phyloP scores from a whole-genome alignment of 92 coral and sea anemone genomes.

The Nematostella vectensis region DNA sequence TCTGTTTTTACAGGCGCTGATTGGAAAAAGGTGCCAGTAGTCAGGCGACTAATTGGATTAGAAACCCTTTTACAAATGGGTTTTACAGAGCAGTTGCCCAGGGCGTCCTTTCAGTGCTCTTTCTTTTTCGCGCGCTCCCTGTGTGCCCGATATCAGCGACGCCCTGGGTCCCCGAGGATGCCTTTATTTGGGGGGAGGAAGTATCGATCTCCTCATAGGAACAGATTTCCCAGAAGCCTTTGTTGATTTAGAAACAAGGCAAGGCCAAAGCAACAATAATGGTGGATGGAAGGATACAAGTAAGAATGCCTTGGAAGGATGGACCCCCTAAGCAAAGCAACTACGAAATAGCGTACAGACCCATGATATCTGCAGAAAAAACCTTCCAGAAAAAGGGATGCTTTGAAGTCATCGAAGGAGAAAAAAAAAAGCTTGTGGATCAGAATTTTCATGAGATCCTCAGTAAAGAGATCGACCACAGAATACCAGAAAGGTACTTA shows the following conservation, averaged over 20 bases:
- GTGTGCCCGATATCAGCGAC: too few relatives aligned
- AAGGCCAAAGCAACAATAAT: constrained; percentile 28
- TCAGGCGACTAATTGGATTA: too few relatives aligned
- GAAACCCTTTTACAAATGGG: too few relatives aligned
- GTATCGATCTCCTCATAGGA: constrained; percentile 48
- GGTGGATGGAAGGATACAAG: constrained; percentile 46
- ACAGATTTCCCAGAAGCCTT: constrained; percentile 49
- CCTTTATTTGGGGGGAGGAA: constrained; percentile 43
- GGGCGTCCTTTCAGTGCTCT: too few relatives aligned
- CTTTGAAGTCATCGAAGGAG: constrained; percentile 11
- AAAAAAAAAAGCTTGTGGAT: constrained; percentile 17
- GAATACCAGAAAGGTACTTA: too few relatives aligned
- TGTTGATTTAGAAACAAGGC: constrained; percentile 20
- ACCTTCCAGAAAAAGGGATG: constrained; percentile 11
- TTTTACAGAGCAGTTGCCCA: too few relatives aligned
- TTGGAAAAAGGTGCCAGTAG: too few relatives aligned
- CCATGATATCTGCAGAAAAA: constrained; percentile 31
- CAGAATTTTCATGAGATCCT: constrained; percentile 27
- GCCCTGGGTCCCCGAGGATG: too few relatives aligned
- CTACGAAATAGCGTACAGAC: constrained; percentile 23
- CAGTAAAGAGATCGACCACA: constrained; percentile 18
- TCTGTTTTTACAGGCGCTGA: too few relatives aligned
- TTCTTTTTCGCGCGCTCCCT: too few relatives aligned
- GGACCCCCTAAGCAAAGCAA: constrained; percentile 52
- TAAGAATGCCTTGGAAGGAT: too few relatives aligned